Conservation (phyloP, 2,888 invertebrate species). For the Parthenolecanium corni region DNA sequence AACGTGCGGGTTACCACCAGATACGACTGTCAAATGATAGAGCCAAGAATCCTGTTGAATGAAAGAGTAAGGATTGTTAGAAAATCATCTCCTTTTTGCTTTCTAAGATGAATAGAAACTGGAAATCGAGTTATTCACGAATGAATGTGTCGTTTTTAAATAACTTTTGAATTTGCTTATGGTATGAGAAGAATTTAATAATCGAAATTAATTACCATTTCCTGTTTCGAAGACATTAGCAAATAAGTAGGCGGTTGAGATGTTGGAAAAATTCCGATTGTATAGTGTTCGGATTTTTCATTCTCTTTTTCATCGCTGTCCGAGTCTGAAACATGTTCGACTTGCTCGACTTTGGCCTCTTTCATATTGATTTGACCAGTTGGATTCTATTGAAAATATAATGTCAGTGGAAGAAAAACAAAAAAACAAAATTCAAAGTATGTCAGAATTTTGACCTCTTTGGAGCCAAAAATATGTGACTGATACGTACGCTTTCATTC, state of each 20-base stretch:
- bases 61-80: conserved; percentile 4
- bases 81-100: background rate
- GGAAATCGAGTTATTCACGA: too few species aligned
- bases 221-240: conserved; percentile 80
- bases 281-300: conserved; percentile 57
- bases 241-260: conserved; percentile 90
- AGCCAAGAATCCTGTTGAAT: conserved; percentile 48
- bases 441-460: too few species aligned
- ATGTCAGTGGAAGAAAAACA: conserved; percentile 1
- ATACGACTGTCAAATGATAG: conserved; percentile 70
- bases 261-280: conserved; percentile 87
- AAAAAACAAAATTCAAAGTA: background rate
- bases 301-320: conserved; percentile 77
- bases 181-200: too few species aligned
- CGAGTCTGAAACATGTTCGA: conserved; percentile 83
- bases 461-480: too few species aligned
- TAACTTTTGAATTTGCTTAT: too few species aligned
- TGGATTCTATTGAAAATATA: conserved; percentile 59
- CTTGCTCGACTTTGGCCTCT: conserved; percentile 88
- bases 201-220: too few species aligned
- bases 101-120: too few species aligned
- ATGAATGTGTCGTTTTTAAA: too few species aligned
- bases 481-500: conserved; percentile 67
- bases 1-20: conserved; percentile 77
- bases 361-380: conserved; percentile 91